phyloP scores from a whole-genome alignment of 2,797 vertebrate species.

The Rhincodon typus region DNA sequence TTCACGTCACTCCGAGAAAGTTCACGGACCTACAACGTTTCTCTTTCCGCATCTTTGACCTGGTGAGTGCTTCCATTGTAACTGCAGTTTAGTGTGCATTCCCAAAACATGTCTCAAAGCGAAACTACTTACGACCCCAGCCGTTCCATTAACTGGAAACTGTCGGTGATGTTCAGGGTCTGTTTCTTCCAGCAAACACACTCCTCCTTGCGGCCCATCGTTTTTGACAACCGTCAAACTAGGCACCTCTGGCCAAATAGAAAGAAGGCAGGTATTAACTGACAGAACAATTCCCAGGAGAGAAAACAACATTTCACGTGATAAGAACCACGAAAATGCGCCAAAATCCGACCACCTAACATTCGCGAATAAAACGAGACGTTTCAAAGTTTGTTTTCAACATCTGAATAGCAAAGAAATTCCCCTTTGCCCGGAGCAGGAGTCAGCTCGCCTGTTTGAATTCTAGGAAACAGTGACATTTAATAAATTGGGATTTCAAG shows the following conservation, averaged over 20 bases:
- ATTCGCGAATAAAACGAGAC: background rate
- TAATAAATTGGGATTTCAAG: background rate
- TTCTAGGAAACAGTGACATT: background rate
- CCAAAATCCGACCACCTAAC: background rate
- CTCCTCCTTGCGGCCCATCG: conserved; percentile 74
- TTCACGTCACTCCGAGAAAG: background rate
- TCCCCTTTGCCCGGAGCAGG: background rate
- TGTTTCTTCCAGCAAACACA: conserved; percentile 82
- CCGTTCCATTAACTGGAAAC: conserved; percentile 82
- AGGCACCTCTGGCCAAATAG: conserved; percentile 55
- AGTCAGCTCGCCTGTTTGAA: background rate
- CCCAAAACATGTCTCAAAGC: background rate
- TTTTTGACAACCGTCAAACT: conserved; percentile 63
- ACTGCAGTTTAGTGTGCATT: background rate
- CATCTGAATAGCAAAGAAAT: background rate
- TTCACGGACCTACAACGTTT: background rate
- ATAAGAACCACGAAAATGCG: background rate
- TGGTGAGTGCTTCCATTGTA: background rate
- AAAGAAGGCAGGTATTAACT: conserved; percentile 11
- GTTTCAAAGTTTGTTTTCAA: background rate
- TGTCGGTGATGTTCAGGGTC: conserved; percentile 79
- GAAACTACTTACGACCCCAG: conserved; percentile 82
- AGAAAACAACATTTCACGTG: background rate
- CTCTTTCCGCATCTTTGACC: background rate
- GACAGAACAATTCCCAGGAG: background rate